Conservation (phyloP, 2,113 vertebrate genomes). For the Podilymbus podiceps region DNA sequence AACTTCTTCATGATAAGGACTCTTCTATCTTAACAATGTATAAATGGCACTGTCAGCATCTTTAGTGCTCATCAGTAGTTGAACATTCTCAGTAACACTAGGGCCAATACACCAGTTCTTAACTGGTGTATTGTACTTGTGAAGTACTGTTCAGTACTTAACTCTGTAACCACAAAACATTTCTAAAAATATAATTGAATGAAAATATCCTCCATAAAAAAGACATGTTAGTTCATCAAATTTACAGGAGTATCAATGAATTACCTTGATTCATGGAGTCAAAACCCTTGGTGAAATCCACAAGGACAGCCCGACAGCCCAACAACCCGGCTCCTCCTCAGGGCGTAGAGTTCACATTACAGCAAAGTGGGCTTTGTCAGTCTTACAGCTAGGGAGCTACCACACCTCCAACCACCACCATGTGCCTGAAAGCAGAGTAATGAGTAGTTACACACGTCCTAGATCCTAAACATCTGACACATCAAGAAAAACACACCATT, state of each 20-base stretch:
- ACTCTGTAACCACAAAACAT: not conserved
- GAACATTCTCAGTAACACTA: not conserved
- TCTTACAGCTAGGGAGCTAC: not conserved
- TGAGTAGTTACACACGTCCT: not conserved
- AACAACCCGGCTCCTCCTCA: not conserved
- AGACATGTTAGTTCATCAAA: not conserved
- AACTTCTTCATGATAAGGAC: not conserved
- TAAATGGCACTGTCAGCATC: not conserved
- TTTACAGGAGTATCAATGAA: not conserved
- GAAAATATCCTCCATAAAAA: not conserved
- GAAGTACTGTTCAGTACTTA: too few species aligned
- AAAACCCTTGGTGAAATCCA: not conserved
- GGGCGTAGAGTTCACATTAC: rapidly evolving
- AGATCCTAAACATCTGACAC: not conserved
- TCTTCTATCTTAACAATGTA: not conserved
- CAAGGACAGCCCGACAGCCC: not conserved
- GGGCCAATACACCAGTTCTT: not conserved
- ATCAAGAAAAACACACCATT: not conserved
- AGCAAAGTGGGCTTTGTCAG: not conserved
- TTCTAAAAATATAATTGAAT: not conserved
- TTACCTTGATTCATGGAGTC: not conserved
- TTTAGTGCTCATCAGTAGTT: not conserved
- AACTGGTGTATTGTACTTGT: too few species aligned
- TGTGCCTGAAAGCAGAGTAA: not conserved
- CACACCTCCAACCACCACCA: rapidly evolving